Evolutionary conservation across 2,888 invertebrate genomes (phyloP), one percentile per base, ranked within the genome.

Genomic region (Alviniconcha strummeri): DNA sequence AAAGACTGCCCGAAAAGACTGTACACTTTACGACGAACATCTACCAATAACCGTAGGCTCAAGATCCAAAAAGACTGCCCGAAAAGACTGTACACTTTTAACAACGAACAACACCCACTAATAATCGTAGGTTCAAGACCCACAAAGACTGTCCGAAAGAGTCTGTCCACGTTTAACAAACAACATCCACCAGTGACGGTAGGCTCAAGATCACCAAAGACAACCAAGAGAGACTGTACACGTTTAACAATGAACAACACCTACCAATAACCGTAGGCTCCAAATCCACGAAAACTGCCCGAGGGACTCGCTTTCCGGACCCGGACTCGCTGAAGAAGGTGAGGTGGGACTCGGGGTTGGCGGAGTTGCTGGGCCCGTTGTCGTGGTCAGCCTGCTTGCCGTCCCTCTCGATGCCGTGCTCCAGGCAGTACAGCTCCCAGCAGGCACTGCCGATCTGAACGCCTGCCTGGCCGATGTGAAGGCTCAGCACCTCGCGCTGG

Each of bases 351-450:
- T 69, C 82, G 67, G 55, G 4, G 36, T 75, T 52, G 19, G 52
- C 56, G 8, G 56, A n/a, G n/a, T 11, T 7, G 15, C 17, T 17
- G 17, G 69, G n/a, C n/a, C 69, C 69, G 69, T 69, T 69, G 64
- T 9, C 67, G 4, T 5, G 64, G 6, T n/a, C 15, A 6, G 6
- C 13, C n/a, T 52, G 57, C 60, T 52, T 7, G n/a, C 83, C 83
- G 64, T 95, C 94, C 55, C 94, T 94, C 88, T 94, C 94, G 88
- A 95, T 95, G 81, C 94, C 95, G 91, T 95, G 94, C 89, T 95
- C 95, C 87, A 95, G 91, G 88, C 95, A 95, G 91, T 95, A 95
- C 85, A 95, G 91, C 90, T 95, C 95, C 95, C 95, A 95, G 90
- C 95, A 95, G 84, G 95, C 94, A 90, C 95, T 95, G 86, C 94